Evolutionary conservation across 2,113 vertebrate species (phyloP), one percentile per base, ranked within the genome.

Genomic region (Corvus moneduloides): DNA sequence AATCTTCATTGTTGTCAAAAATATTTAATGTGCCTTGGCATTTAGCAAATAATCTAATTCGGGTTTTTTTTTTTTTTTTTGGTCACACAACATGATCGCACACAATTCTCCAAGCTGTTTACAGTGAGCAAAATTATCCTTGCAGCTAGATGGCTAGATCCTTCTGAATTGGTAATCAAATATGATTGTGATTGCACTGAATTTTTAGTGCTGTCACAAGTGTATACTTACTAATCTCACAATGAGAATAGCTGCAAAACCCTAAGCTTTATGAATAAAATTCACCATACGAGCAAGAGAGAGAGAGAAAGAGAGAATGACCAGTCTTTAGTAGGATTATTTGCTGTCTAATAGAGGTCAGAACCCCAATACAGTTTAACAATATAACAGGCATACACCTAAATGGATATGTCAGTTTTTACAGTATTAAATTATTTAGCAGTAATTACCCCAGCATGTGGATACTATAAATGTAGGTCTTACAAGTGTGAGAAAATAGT

Each of bases 391-490:
- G 93, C 97, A 95, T 96, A 93, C 76, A 97, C 94, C 96, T 97
- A 97, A 97, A 97, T 97, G 93, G 96, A 95, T 97, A 96, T 97
- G 97, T 97, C 97, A 97, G 96, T 91, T 97, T 97, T 97, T 97
- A 97, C 95, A 93, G 96, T 97, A 97, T 97, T 97, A 97, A 97
- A 97, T 98, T 97, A 98, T 98, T 97, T 97, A 97, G 94, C 96
- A 96, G 95, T 97, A 98, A 97, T 98, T 97, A 97, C 97, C 96
- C 92, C 97, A 97, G 97, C 96, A 97, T 97, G 97, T 84, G 92
- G 94, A 97, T 98, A 96, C 93, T 94, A 96, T 97, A 97, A 97
- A 97, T 94, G 95, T 96, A 96, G 94, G 93, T 94, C 97, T 97
- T 94, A 92, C 67, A 94, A 97, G 88, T 87, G 94, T 26, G 63